Conservation (phyloP, 1,140 invertebrate genomes). For the Trinorchestia longiramus region DNA sequence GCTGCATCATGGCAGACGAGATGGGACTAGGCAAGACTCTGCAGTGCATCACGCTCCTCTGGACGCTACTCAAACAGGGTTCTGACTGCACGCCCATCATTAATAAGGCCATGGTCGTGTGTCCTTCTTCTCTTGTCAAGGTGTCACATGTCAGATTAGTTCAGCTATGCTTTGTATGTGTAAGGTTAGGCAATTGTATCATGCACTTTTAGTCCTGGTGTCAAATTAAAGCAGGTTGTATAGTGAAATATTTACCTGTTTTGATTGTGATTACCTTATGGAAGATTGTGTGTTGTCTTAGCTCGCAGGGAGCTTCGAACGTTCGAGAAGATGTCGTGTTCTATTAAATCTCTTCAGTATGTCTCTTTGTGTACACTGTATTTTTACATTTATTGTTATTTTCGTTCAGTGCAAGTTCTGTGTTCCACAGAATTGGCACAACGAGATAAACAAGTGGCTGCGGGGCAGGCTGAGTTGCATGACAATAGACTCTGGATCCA, state of each 20-base stretch:
- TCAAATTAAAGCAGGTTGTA: too few species aligned
- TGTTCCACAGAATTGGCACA: slow-evolving; percentile 89
- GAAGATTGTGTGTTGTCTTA: too few species aligned
- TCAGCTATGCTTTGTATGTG: too few species aligned
- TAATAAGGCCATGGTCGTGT: slow-evolving; percentile 79
- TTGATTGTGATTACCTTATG: too few species aligned
- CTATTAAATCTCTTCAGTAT: too few species aligned
- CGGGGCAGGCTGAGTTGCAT: slow-evolving; percentile 84
- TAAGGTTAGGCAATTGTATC: too few species aligned
- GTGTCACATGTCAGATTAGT: slow-evolving; percentile 67
- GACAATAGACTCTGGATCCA: slow-evolving; percentile 92
- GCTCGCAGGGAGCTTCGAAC: too few species aligned
- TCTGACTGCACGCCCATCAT: slow-evolving; percentile 71
- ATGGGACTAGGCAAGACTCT: slow-evolving; percentile 98
- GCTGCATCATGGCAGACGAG: slow-evolving; percentile 99
- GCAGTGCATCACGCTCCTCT: slow-evolving; percentile 96
- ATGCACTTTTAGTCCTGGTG: too few species aligned
- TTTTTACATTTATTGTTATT: too few species aligned
- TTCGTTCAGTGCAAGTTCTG: neutral
- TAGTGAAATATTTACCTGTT: too few species aligned
- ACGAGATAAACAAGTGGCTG: slow-evolving; percentile 98
- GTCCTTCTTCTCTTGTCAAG: slow-evolving; percentile 96
- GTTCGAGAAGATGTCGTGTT: too few species aligned
- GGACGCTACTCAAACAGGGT: slow-evolving; percentile 92
- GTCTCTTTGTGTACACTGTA: too few species aligned